Conservation (phyloP, 2,797 vertebrate genomes). For the Phrynocephalus vlangalii region DNA sequence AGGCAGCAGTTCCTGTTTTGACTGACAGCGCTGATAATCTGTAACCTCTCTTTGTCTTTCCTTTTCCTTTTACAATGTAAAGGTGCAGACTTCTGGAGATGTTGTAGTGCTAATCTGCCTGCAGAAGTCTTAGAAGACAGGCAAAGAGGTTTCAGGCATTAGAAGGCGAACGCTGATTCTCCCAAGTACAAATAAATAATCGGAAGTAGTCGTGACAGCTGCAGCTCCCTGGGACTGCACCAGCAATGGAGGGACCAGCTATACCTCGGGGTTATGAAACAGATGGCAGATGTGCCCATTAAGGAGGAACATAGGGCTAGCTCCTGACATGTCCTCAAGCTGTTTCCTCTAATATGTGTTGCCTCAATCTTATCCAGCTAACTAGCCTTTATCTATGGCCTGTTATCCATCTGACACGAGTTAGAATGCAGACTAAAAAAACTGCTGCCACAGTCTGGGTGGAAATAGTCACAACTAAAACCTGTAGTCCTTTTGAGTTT, state of each 20-base stretch:
- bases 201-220: constrained; percentile 23
- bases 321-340: constrained; percentile 24
- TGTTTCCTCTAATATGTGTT: constrained; percentile 4
- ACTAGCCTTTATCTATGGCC: constrained; percentile 22
- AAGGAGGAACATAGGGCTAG: neutral
- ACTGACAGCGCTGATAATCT: neutral
- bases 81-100: neutral
- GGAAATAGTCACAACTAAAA: neutral
- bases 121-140: neutral
- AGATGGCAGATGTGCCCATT: constrained; percentile 42
- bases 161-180: neutral
- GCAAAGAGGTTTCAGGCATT: constrained; percentile 5
- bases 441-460: neutral
- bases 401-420: constrained; percentile 26
- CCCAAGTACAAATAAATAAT: constrained; percentile 25
- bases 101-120: neutral
- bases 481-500: neutral
- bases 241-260: neutral
- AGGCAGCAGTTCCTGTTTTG: neutral
- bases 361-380: constrained; percentile 31
- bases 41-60: neutral
- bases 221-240: neutral
- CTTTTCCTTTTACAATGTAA: constrained; percentile 6
- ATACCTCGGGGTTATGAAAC: constrained; percentile 33
- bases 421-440: neutral